These are phyloP conservation scores for Drosophila persimilis DNA, from an alignment of 1,140 invertebrate species.

Conservation along the genomic window DNA sequence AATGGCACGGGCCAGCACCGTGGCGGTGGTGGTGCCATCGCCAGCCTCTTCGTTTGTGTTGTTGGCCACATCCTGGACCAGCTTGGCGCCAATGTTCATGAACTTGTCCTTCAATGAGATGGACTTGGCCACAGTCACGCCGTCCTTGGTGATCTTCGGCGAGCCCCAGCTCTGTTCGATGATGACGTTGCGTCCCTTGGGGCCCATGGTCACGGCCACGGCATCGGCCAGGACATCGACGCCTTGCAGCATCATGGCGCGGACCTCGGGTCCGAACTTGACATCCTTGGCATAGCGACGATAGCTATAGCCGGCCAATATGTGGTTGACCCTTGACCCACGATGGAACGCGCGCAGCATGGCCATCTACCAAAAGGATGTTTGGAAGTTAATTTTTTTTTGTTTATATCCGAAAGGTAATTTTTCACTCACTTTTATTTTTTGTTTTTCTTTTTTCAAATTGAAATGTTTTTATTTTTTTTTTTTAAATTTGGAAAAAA, in stretches of 20 bases:
- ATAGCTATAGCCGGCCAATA: background rate
- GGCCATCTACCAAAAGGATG: background rate
- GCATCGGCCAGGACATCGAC: conserved; percentile 99
- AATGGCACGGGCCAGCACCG: conserved; percentile 97
- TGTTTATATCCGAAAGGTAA: no score
- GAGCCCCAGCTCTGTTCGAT: conserved; percentile 99
- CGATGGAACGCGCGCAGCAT: conserved; percentile 51
- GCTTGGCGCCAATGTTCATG: conserved; percentile 98
- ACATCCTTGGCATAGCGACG: conserved; percentile 93
- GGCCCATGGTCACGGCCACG: conserved; percentile 99
- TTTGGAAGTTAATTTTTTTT: background rate
- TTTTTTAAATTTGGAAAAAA: background rate
- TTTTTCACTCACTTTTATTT: no score
- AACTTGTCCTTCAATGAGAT: conserved; percentile 99
- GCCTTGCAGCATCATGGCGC: conserved; percentile 98
- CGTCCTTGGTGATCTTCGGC: conserved; percentile 99
- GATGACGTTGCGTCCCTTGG: conserved; percentile 99
- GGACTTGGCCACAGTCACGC: conserved; percentile 99
- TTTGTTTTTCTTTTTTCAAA: no score
- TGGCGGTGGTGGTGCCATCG: conserved; percentile 99
- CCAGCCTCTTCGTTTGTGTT: conserved; percentile 99
- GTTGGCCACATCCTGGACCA: conserved; percentile 99
- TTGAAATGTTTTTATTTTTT: no score
- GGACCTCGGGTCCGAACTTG: conserved; percentile 97
- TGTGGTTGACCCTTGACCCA: no score